Conservation (phyloP, 2,888 invertebrate genomes). For the Epinotia ramella region DNA sequence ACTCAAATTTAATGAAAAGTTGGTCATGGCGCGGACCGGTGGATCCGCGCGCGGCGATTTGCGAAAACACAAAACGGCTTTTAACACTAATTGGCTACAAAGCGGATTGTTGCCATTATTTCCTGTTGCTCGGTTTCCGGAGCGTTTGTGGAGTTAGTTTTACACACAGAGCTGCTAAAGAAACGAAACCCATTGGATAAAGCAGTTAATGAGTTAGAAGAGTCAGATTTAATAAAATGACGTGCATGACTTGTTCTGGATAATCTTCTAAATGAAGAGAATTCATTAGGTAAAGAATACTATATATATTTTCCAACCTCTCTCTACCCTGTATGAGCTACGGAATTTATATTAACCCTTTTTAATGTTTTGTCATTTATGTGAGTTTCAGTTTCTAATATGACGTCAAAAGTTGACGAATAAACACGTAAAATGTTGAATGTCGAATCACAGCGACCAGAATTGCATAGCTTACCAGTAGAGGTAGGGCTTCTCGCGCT, state of each 20-base stretch:
- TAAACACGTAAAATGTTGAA: neutral
- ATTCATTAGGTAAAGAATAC: too few relatives aligned
- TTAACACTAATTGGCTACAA: constrained; percentile 51
- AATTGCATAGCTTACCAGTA: constrained; percentile 91
- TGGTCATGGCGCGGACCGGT: constrained; percentile 49
- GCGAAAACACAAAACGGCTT: constrained; percentile 53
- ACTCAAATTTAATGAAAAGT: constrained; percentile 62
- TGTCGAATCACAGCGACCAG: neutral
- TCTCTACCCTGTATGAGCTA: too few relatives aligned
- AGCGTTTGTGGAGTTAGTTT: constrained; percentile 2
- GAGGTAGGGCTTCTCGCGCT: constrained; percentile 98
- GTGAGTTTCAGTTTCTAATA: neutral
- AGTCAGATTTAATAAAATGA: too few relatives aligned
- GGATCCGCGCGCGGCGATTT: constrained; percentile 47
- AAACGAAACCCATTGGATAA: neutral
- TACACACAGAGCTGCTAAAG: neutral
- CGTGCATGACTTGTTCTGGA: too few relatives aligned
- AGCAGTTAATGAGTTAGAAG: neutral
- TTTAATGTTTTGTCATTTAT: too few relatives aligned
- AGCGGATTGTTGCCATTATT: constrained; percentile 48
- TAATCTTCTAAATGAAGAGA: too few relatives aligned
- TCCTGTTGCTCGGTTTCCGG: constrained; percentile 28
- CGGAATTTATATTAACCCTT: too few relatives aligned
- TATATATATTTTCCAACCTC: too few relatives aligned
- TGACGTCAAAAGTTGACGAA: neutral